Conservation (phyloP, 2,113 vertebrate species). For the Gobio gobio region DNA sequence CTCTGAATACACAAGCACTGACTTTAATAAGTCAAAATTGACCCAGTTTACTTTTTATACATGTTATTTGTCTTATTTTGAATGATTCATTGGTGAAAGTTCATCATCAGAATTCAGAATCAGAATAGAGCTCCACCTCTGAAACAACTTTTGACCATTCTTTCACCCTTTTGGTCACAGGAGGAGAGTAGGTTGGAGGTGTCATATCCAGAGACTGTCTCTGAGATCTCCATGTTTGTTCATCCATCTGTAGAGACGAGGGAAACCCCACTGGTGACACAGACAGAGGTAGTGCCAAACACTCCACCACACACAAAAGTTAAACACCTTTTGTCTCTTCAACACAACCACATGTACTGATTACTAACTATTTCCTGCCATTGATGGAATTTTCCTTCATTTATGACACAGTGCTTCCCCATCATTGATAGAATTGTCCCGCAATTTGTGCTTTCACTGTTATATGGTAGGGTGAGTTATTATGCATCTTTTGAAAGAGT, state of each 20-base stretch:
- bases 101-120: not conserved
- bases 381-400: no score
- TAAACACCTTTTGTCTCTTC: no score
- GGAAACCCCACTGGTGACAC: constrained; percentile 35
- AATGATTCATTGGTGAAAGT: not conserved
- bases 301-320: not conserved
- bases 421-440: no score
- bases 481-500: no score
- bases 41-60: not conserved
- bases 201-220: constrained; percentile 63
- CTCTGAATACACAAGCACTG: not conserved
- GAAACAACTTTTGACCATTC: not conserved
- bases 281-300: constrained; percentile 38
- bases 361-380: not conserved
- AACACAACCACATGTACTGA: not conserved
- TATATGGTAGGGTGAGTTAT: no score
- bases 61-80: not conserved
- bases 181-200: constrained; percentile 54
- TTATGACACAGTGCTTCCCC: no score
- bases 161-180: constrained; percentile 52
- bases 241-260: constrained; percentile 57
- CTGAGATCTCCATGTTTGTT: constrained; percentile 73
- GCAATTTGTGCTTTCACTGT: no score
- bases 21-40: not conserved
- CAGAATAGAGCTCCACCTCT: not conserved